Evolutionary conservation across 2,888 invertebrate species (phyloP).

Genomic region (Pristionchus maxplancki): DNA sequence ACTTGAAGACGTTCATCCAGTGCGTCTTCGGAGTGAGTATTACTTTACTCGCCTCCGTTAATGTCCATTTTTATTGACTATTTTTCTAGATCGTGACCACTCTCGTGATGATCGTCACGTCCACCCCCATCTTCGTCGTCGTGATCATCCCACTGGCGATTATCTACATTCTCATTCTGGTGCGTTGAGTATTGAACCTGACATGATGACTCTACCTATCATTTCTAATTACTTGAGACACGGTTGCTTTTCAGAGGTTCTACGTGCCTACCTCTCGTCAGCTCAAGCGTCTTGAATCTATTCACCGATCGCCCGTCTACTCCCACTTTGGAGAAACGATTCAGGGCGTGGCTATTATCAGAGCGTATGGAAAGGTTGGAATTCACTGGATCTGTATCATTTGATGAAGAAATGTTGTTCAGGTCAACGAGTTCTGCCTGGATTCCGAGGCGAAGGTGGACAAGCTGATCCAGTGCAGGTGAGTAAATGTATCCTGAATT

Average conservation of each 20-base stretch:
- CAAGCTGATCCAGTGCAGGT: conserved; percentile 50
- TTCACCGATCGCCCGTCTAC: conserved; percentile 74
- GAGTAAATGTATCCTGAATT: no score
- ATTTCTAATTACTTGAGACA: no score
- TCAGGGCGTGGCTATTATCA: conserved; percentile 80
- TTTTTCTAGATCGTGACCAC: conserved; percentile 61
- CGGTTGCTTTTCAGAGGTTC: conserved; percentile 84
- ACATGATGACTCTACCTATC: no score
- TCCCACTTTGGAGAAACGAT: conserved; percentile 76
- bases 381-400: neutral
- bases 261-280: conserved; percentile 95
- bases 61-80: no score
- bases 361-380: conserved; percentile 69
- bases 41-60: no score
- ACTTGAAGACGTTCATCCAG: conserved; percentile 70
- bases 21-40: conserved; percentile 57
- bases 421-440: conserved; percentile 28
- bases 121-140: conserved; percentile 71
- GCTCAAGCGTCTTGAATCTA: conserved; percentile 72
- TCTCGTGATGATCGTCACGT: conserved; percentile 68
- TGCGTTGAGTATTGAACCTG: no score
- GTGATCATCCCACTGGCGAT: conserved; percentile 68
- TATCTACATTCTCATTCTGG: conserved; percentile 69
- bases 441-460: conserved; percentile 39
- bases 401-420: neutral